Conservation (phyloP, 2,888 invertebrate genomes). For the Pomacea canaliculata region DNA sequence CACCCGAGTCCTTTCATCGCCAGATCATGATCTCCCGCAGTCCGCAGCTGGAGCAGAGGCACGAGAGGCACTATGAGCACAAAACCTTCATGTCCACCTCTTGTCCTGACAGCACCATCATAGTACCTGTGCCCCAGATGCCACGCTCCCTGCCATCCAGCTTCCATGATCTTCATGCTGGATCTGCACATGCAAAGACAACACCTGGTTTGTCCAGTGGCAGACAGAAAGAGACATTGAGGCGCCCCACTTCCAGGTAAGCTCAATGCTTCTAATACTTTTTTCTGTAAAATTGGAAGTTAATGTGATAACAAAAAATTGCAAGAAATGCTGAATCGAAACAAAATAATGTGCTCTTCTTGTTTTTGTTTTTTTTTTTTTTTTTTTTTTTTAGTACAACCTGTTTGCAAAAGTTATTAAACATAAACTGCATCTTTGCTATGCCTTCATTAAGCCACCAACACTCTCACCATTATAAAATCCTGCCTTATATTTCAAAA, state of each 20-base stretch:
- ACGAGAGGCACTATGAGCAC: constrained; percentile 7
- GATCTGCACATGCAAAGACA: neutral
- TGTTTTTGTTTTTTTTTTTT: too few species aligned
- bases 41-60: constrained; percentile 28
- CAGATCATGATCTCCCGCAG: constrained; percentile 77
- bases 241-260: neutral
- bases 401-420: too few species aligned
- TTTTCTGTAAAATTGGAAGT: neutral
- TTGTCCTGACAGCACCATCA: constrained; percentile 76
- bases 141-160: constrained; percentile 63
- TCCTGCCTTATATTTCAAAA: too few species aligned
- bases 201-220: neutral
- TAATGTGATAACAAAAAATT: too few species aligned
- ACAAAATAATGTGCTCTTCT: too few species aligned
- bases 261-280: neutral
- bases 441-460: too few species aligned
- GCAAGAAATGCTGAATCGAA: too few species aligned
- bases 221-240: neutral
- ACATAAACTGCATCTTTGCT: too few species aligned
- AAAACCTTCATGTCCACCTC: constrained; percentile 79
- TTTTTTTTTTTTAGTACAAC: too few species aligned
- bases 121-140: constrained; percentile 73
- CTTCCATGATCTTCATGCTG: constrained; percentile 45
- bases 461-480: too few species aligned
- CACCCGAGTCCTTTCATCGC: constrained; percentile 83